Evolutionary conservation across 1,140 invertebrate species (phyloP), one percentile per base, ranked within the genome.

Genomic region (Saccostrea echinata): DNA sequence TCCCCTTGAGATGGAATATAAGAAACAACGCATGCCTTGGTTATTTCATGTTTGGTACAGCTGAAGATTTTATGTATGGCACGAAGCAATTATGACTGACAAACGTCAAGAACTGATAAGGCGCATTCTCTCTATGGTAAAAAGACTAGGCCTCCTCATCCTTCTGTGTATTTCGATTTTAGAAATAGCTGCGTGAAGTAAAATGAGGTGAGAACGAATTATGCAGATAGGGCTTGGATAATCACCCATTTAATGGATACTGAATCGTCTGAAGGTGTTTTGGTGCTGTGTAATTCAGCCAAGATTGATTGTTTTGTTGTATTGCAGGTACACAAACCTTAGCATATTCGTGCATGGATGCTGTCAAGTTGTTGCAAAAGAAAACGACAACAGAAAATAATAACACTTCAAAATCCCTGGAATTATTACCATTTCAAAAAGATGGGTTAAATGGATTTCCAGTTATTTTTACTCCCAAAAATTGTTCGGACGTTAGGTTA

Each of bases 351-450:
- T 76, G 68, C 27, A 76, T 76, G 68, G 68, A 76, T 76, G 68
- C 68, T 27, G 68, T 76, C 68, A 76, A 76, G 68, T 76, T 76
- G 68, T 76, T 76, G 68, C 68, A 76, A 33, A 11, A 76, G 27
- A 76, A 76, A 76, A 76, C 68, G 4, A 76, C 68, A 76, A 76
- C 68, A 21, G 83, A 61, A 61, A 61, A 84, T 55, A 84, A 84
- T 21, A 61, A 84, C 53, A 55, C 83, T 11, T 84, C 83, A 57
- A 55, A 84, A 53, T 84, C 83, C 8, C 83, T 84, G 83, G 83
- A 84, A 55, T 53, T 55, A 35, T 24, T 84, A n/a, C 43, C 83
- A 8, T 61, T 84, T 55, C 83, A 51, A 18, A 55, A 61, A 53
- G 83, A 84, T 61, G 52, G 52, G 30, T 57, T 33, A 30, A 33